phyloP scores from a whole-genome alignment of 2,113 vertebrate species.

The Hippocampus comes region DNA sequence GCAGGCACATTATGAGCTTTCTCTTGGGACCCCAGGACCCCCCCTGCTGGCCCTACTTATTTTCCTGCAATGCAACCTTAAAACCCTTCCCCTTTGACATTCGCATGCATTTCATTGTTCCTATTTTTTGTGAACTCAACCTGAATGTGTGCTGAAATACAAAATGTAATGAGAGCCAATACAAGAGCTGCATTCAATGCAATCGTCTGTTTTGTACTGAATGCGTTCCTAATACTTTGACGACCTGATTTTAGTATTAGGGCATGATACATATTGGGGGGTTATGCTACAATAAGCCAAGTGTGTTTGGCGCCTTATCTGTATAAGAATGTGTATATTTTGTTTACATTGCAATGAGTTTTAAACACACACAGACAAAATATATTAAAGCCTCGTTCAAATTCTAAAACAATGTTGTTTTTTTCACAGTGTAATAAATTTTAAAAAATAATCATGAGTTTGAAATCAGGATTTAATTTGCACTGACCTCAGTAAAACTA shows the following conservation, averaged over 20 bases:
- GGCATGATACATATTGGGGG: neutral
- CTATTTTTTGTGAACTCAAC: neutral
- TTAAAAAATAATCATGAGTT: neutral
- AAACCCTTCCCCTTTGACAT: neutral
- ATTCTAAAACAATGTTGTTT: neutral
- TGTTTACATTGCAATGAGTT: neutral
- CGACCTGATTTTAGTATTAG: neutral
- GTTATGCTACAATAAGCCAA: neutral
- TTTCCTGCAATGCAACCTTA: slow-evolving; percentile 14
- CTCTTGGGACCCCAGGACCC: slow-evolving; percentile 50
- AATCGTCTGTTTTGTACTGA: neutral
- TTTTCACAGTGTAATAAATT: neutral
- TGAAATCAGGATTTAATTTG: neutral
- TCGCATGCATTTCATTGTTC: neutral
- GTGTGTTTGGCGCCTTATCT: neutral
- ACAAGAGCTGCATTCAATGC: neutral
- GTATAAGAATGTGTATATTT: neutral
- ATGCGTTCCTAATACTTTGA: neutral
- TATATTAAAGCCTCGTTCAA: neutral
- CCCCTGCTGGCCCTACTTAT: slow-evolving; percentile 58
- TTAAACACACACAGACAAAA: neutral
- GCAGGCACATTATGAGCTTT: slow-evolving; percentile 7
- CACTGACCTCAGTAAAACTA: neutral
- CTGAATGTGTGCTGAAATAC: neutral
- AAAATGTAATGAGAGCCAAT: neutral